Percentiles rank a stretch among this genome's conserved stretches.
Conservation (phyloP, 2,888 invertebrate species). For the Stenurella melanura region DNA sequence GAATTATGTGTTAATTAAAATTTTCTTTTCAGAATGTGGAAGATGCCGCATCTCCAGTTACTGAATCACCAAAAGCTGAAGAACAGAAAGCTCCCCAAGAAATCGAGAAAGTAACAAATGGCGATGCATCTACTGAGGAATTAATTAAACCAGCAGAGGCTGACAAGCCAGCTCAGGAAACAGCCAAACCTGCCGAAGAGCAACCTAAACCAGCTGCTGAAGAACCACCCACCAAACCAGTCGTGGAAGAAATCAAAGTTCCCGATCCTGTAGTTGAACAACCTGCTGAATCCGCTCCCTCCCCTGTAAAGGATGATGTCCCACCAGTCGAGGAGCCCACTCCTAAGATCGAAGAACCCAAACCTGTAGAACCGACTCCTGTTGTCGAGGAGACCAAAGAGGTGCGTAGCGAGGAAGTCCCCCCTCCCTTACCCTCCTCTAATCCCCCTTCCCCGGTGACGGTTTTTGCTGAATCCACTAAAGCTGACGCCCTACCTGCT, state of each 20-base stretch:
- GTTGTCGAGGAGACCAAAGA: constrained; percentile 69
- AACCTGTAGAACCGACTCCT: constrained; percentile 58
- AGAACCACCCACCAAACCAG: constrained; percentile 49
- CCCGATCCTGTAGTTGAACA: constrained; percentile 57
- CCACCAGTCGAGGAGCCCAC: constrained; percentile 53
- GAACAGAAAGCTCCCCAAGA: constrained; percentile 55
- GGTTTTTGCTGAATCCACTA: constrained; percentile 83
- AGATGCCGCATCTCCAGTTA: constrained; percentile 65
- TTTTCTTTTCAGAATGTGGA: constrained; percentile 68
- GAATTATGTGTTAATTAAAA: neutral
- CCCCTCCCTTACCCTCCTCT: constrained; percentile 84
- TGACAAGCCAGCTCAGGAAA: constrained; percentile 29
- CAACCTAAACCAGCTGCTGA: constrained; percentile 33
- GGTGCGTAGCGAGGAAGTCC: constrained; percentile 80
- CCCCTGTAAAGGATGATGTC: constrained; percentile 59
- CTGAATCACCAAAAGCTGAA: constrained; percentile 67
- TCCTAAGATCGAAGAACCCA: constrained; percentile 49
- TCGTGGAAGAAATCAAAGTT: constrained; percentile 54
- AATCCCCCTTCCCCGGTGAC: constrained; percentile 86
- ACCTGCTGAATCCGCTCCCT: constrained; percentile 59
- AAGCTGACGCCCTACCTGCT: constrained; percentile 75
- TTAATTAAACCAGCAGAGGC: constrained; percentile 47
- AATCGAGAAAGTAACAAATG: constrained; percentile 56
- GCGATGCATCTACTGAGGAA: constrained; percentile 55
- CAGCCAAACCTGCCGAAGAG: constrained; percentile 40